phyloP scores from a whole-genome alignment of 2,797 vertebrate genomes.

The Pseudocheirus occidentalis region DNA sequence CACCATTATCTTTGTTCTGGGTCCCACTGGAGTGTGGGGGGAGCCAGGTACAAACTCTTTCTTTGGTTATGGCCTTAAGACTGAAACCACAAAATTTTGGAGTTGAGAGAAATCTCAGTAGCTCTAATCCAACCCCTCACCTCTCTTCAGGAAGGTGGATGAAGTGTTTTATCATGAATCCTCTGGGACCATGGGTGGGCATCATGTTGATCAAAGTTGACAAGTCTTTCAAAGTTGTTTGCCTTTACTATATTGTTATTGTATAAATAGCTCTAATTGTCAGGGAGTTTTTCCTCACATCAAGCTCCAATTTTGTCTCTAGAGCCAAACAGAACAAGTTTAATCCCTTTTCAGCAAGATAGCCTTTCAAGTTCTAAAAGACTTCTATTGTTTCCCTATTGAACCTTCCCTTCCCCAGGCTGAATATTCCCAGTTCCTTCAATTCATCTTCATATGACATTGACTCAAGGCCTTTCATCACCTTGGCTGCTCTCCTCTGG shows the following conservation, averaged over 20 bases:
- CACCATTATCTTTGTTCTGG: not conserved
- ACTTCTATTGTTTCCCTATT: not conserved
- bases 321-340: not conserved
- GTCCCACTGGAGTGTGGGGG: not conserved
- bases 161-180: not conserved
- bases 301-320: not conserved
- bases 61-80: not conserved
- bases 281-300: not conserved
- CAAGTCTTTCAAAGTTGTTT: not conserved
- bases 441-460: not conserved
- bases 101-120: not conserved
- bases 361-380: not conserved
- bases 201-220: not conserved
- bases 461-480: not conserved
- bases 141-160: not conserved
- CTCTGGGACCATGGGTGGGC: not conserved
- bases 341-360: not conserved
- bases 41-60: not conserved
- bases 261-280: not conserved
- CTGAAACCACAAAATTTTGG: not conserved
- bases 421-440: not conserved
- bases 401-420: not conserved
- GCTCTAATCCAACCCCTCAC: not conserved
- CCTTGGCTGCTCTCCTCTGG: not conserved
- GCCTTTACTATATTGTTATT: not conserved